These are phyloP conservation scores for Drosophila aldrichi DNA, from an alignment of 2,888 invertebrate species.

Conservation along the genomic window DNA sequence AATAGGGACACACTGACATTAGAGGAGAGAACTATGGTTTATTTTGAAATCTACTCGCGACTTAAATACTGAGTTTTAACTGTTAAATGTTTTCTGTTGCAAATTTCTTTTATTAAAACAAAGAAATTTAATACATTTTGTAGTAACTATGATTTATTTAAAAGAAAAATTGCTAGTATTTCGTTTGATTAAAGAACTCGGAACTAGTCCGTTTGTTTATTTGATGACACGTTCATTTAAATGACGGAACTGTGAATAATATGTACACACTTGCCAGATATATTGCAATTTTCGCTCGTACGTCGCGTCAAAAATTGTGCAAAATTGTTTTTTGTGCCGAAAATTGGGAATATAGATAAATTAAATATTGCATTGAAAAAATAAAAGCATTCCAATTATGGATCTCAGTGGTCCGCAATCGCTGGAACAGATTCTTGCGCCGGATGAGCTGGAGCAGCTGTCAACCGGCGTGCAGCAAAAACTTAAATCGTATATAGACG, in stretches of 20 bases:
- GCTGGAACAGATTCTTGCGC: constrained; percentile 85
- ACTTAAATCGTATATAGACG: constrained; percentile 87
- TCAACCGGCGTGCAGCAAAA: constrained; percentile 87
- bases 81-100: not conserved
- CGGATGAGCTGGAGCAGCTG: constrained; percentile 87
- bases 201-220: not conserved
- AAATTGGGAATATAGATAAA: not conserved
- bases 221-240: not conserved
- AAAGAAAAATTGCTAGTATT: not conserved
- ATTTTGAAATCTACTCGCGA: not conserved
- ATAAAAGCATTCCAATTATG: constrained; percentile 53
- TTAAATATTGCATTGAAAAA: constrained; percentile 3
- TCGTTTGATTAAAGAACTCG: not conserved
- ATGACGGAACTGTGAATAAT: not conserved
- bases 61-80: not conserved
- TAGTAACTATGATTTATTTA: not conserved
- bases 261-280: constrained; percentile 48
- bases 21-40: not conserved
- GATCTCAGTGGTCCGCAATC: constrained; percentile 85
- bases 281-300: constrained; percentile 43
- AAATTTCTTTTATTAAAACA: not conserved
- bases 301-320: constrained; percentile 8
- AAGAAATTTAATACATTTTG: not conserved
- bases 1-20: constrained; percentile 36
- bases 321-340: constrained; percentile 12